Conservation (phyloP, 2,797 vertebrate genomes). For the Telmatherina bonti region DNA sequence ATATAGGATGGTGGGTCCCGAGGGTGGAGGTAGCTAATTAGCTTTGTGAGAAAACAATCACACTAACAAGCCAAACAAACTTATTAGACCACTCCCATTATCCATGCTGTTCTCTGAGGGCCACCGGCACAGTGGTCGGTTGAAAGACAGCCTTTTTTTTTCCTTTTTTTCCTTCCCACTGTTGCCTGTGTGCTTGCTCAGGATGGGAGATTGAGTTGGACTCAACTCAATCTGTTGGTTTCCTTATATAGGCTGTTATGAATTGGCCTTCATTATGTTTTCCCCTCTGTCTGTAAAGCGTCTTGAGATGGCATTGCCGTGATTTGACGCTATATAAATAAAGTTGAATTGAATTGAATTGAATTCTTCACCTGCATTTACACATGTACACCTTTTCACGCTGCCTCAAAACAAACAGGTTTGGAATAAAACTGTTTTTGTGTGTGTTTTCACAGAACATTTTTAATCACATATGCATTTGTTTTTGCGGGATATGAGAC, state of each 20-base stretch:
- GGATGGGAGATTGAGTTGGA: no score
- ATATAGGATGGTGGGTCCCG: conserved; percentile 67
- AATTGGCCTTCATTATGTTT: no score
- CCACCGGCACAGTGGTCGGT: conserved; percentile 48
- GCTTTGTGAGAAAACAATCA: conserved; percentile 85
- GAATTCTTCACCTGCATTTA: conserved; percentile 14
- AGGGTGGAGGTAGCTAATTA: conserved; percentile 81
- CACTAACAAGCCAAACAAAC: conserved; percentile 84
- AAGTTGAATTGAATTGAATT: no score
- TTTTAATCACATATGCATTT: conserved; percentile 57
- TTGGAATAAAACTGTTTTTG: not conserved
- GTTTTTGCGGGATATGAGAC: conserved; percentile 62
- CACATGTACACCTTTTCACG: conserved; percentile 44
- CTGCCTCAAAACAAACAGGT: conserved; percentile 37
- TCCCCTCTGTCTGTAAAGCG: no score
- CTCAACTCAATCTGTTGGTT: no score
- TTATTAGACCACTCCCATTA: conserved; percentile 78
- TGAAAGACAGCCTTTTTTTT: conserved; percentile 63
- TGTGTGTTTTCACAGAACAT: conserved; percentile 21
- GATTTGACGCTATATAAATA: no score
- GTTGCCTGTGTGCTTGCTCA: no score
- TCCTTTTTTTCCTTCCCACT: no score
- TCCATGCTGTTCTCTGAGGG: conserved; percentile 59
- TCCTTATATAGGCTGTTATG: no score
- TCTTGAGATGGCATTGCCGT: no score